Evolutionary conservation across 2,888 invertebrate genomes (phyloP), one percentile per base, ranked within the genome.

Genomic region (Leptinotarsa tumamoca): DNA sequence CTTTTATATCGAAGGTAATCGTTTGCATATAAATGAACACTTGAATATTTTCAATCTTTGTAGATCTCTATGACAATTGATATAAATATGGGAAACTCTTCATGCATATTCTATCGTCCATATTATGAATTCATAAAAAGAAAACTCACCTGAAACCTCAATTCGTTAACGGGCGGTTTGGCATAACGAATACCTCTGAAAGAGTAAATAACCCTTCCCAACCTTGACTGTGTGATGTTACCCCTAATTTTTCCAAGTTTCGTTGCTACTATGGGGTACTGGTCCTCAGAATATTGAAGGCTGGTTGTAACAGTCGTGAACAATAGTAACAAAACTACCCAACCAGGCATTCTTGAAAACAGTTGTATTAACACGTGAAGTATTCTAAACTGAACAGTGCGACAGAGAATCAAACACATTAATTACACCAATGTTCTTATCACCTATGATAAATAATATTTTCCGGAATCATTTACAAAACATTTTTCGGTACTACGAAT

Each of bases 61-160:
- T 10, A 10, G 3, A 43, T 43, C 43, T 10, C 10, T 43, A 33
- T 33, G 10, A 13, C 13, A 43, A 43, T 43, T 43, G 3, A 43
- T 13, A 43, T 13, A 43, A 43, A 43, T 43, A 43, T 43, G 43
- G 10, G 3, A 43, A 43, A 43, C 10, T 43, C 33, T 33, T 33
- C 33, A 33, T 33, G 43, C 43, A 13, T 43, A 43, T 43, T 43
- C 43, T 33, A 2, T 33, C 33, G 10, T 10, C 10, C 33, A 10
- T 33, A 43, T 13, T 43, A 43, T 33, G 33, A 33, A 33, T 43
- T 43, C 14, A 52, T n/a, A 17, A 52, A 14, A 52, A 15, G 15
- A 17, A n/a, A 51, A 68, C 73, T 81, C 82, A 88, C 88, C 84
- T 87, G 84, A 81, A 89, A 88, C 80, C 88, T 81, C 13, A 88